Evolutionary conservation across 2,797 vertebrate genomes (phyloP).

Genomic region (Rhincodon typus): DNA sequence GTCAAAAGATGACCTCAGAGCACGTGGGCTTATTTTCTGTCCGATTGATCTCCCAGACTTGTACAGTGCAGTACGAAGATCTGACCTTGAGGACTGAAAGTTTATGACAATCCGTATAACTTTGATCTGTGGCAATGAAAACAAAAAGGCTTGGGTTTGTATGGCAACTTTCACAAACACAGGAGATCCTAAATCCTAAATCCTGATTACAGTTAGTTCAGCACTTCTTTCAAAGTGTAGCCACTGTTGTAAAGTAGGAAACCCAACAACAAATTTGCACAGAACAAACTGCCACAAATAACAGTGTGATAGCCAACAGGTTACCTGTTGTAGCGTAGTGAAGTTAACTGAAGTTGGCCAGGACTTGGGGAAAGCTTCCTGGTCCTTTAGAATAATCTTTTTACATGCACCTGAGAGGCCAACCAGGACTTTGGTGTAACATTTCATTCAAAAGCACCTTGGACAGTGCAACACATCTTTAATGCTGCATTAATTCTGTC

Average conservation of each 20-base stretch:
- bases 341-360: no score
- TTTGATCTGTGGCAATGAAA: not conserved
- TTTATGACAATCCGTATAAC: not conserved
- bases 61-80: not conserved
- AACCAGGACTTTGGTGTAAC: no score
- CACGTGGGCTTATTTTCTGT: not conserved
- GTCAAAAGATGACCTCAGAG: not conserved
- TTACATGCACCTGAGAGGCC: no score
- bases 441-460: no score
- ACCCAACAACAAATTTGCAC: not conserved
- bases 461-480: no score
- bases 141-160: not conserved
- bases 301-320: no score
- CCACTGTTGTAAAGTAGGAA: not conserved
- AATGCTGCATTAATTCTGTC: no score
- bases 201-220: not conserved
- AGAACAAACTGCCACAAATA: no score
- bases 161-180: not conserved
- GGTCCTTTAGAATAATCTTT: no score
- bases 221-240: not conserved
- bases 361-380: no score
- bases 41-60: not conserved
- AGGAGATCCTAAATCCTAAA: no score
- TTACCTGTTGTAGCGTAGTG: no score
- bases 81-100: constrained; percentile 1